phyloP scores from a whole-genome alignment of 1,140 invertebrate genomes.

The Tetragonula clypearis region DNA sequence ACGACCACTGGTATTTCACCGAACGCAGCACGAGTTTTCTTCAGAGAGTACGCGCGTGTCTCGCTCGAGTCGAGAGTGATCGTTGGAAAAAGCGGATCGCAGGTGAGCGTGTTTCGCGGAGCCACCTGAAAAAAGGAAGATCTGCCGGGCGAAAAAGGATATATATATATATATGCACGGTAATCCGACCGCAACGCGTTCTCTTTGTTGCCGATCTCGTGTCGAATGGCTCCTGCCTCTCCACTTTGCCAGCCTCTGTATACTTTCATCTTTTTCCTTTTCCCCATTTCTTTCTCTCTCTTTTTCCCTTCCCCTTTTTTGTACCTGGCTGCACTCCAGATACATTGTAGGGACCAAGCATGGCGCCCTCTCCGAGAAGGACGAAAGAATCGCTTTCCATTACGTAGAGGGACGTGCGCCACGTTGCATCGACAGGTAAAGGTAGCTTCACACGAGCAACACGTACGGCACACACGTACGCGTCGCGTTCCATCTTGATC shows the following conservation, averaged over 20 bases:
- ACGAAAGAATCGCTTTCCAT: constrained; percentile 56
- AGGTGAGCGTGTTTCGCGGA: not conserved
- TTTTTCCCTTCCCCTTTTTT: constrained; percentile 17
- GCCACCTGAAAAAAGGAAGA: constrained; percentile 5
- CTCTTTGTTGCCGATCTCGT: constrained; percentile 51
- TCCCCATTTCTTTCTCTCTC: not conserved
- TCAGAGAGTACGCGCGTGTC: not conserved
- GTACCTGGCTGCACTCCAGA: constrained; percentile 46
- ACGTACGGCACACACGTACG: not conserved
- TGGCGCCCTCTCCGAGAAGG: constrained; percentile 12
- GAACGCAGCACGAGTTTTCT: not conserved
- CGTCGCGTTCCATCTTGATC: constrained; percentile 14
- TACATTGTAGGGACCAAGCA: constrained; percentile 39
- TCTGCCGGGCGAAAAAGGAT: constrained; percentile 7
- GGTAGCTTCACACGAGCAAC: not conserved
- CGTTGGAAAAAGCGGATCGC: constrained; percentile 29
- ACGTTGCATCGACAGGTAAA: constrained; percentile 40
- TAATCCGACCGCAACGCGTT: constrained; percentile 48
- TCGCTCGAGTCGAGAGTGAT: not conserved
- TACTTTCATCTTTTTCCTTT: constrained; percentile 8
- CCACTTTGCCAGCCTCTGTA: constrained; percentile 34
- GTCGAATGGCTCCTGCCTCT: constrained; percentile 52
- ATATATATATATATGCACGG: constrained; percentile 21
- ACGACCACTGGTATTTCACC: not conserved
- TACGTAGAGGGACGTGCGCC: constrained; percentile 13